A percentile compares a stretch with the other conserved stretches of the same genome.
Evolutionary conservation across 2,113 vertebrate genomes (phyloP).

Genomic region (Saiga tatarica): DNA sequence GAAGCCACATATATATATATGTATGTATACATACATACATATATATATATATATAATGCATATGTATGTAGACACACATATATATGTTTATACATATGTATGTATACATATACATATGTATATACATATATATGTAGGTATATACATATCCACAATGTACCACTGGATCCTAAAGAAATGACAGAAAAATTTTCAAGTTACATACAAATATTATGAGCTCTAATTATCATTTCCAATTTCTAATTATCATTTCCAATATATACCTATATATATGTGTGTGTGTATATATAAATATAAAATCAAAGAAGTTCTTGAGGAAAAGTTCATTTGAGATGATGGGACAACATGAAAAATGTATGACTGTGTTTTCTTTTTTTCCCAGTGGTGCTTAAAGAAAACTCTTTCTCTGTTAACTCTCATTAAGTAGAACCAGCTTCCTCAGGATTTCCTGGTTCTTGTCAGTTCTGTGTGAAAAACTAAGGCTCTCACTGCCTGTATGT

Average conservation of each 20-base stretch:
- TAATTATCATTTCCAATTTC: too few relatives aligned
- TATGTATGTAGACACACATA: neutral
- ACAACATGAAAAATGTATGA: fast-evolving
- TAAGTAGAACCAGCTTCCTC: fast-evolving
- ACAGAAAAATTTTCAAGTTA: too few relatives aligned
- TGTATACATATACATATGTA: too few relatives aligned
- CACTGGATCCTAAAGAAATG: too few relatives aligned
- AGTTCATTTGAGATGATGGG: neutral
- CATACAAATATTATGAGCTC: too few relatives aligned
- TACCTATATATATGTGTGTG: neutral
- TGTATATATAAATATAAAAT: neutral
- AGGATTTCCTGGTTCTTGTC: too few relatives aligned
- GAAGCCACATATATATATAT: too few relatives aligned
- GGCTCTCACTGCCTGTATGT: neutral
- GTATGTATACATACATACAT: too few relatives aligned
- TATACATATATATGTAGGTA: neutral
- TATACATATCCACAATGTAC: too few relatives aligned
- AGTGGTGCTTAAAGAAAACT: neutral
- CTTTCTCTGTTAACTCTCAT: neutral
- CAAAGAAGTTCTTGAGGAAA: neutral
- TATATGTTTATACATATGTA: too few relatives aligned
- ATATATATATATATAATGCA: too few relatives aligned
- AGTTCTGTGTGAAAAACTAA: neutral
- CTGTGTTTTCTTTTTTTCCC: neutral
- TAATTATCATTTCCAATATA: neutral